These are phyloP conservation scores for Seira musarum DNA, from an alignment of 2,888 invertebrate species.

Conservation along the genomic window DNA sequence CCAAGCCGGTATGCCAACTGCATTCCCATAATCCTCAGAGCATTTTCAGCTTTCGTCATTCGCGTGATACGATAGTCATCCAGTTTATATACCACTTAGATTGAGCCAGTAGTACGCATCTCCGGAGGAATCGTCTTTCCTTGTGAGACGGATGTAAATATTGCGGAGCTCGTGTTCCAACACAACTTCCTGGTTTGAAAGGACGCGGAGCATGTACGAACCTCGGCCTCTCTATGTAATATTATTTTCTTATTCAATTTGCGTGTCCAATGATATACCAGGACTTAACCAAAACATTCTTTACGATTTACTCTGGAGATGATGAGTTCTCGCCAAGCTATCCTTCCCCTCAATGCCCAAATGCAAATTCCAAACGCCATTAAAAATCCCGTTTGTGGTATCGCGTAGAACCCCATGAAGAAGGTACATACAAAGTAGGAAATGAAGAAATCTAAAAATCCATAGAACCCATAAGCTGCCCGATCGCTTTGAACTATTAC, in stretches of 20 bases:
- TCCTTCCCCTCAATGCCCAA: slow-evolving; percentile 47
- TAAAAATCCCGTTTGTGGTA: slow-evolving; percentile 32
- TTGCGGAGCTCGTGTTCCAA: slow-evolving; percentile 47
- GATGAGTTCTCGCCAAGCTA: slow-evolving; percentile 55
- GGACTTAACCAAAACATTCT: too few species aligned
- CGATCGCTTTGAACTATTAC: slow-evolving; percentile 53
- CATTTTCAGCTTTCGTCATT: slow-evolving; percentile 54
- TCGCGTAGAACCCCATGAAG: slow-evolving; percentile 30
- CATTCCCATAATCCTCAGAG: slow-evolving; percentile 57
- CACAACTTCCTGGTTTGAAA: slow-evolving; percentile 54
- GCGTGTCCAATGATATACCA: too few species aligned
- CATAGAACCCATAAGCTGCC: slow-evolving; percentile 46
- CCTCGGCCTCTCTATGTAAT: slow-evolving; percentile 42
- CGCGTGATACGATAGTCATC: slow-evolving; percentile 56
- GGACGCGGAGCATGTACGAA: slow-evolving; percentile 52
- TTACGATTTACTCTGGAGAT: slow-evolving; percentile 43
- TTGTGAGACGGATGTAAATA: slow-evolving; percentile 50
- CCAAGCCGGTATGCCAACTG: slow-evolving; percentile 43
- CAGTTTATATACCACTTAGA: slow-evolving; percentile 54
- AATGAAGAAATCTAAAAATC: slow-evolving; percentile 8
- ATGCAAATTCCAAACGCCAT: slow-evolving; percentile 8
- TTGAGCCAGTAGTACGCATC: slow-evolving; percentile 53
- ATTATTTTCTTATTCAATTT: not conserved
- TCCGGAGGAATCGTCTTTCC: slow-evolving; percentile 47
- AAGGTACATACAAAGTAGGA: not conserved